Conservation (phyloP, 2,113 vertebrate genomes). For the Chaetorhynchus papuensis region DNA sequence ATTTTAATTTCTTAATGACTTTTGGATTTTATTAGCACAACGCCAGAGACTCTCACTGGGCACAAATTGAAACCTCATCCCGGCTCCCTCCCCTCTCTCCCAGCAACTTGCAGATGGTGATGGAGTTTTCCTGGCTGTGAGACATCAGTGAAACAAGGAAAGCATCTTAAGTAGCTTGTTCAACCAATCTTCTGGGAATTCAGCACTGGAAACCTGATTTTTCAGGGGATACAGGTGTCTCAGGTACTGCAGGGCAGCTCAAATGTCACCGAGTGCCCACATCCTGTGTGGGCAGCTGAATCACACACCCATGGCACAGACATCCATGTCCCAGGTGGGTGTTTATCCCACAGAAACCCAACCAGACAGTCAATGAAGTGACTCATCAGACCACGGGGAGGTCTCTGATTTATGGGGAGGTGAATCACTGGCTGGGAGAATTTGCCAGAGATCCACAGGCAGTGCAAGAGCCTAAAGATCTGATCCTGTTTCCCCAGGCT, state of each 20-base stretch:
- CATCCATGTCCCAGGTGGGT: background rate
- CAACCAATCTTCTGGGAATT: background rate
- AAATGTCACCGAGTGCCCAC: background rate
- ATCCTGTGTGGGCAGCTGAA: background rate
- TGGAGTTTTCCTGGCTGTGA: background rate
- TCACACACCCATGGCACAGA: background rate
- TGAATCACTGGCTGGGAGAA: background rate
- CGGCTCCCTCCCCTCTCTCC: background rate
- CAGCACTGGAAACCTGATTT: background rate
- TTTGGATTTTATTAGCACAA: background rate
- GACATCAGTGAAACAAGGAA: background rate
- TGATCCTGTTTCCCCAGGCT: background rate
- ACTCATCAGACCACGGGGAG: background rate
- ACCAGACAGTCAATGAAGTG: background rate
- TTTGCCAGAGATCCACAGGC: background rate
- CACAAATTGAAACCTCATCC: background rate
- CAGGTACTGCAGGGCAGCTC: background rate
- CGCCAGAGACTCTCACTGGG: background rate
- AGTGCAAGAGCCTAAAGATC: background rate
- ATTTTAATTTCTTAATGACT: background rate
- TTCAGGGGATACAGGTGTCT: background rate
- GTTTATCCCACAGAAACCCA: background rate
- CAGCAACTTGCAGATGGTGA: background rate
- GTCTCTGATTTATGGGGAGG: background rate
- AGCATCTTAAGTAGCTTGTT: background rate